phyloP scores from a whole-genome alignment of 2,113 vertebrate species.

The Chiloscyllium plagiosum region DNA sequence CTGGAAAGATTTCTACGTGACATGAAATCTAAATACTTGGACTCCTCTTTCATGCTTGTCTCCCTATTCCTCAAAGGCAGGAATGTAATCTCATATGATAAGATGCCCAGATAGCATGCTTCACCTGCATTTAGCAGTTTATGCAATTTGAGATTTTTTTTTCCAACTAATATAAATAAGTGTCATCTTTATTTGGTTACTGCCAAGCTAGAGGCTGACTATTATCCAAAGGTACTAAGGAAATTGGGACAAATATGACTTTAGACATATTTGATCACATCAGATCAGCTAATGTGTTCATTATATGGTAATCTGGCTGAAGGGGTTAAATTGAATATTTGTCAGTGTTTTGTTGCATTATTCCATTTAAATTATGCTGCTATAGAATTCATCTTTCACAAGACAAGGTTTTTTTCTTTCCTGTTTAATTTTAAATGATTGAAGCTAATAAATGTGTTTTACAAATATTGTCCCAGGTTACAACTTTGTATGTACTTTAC shows the following conservation, averaged over 20 bases:
- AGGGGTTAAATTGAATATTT: background rate
- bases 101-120: background rate
- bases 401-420: background rate
- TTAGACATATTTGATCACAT: no score
- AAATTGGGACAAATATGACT: background rate
- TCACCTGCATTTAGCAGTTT: background rate
- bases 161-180: background rate
- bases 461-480: background rate
- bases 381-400: background rate
- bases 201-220: background rate
- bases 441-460: background rate
- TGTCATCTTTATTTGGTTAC: background rate
- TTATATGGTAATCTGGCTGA: background rate
- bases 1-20: background rate
- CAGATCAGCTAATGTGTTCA: background rate
- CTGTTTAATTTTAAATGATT: background rate
- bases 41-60: background rate
- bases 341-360: background rate
- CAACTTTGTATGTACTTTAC: background rate
- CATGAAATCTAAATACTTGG: background rate
- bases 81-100: background rate
- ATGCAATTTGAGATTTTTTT: background rate
- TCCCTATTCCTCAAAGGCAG: background rate
- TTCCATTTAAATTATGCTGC: background rate
- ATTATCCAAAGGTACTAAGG: background rate